phyloP scores from a whole-genome alignment of 2,797 vertebrate genomes.

The Ctenochaetus hawaiiensis region DNA sequence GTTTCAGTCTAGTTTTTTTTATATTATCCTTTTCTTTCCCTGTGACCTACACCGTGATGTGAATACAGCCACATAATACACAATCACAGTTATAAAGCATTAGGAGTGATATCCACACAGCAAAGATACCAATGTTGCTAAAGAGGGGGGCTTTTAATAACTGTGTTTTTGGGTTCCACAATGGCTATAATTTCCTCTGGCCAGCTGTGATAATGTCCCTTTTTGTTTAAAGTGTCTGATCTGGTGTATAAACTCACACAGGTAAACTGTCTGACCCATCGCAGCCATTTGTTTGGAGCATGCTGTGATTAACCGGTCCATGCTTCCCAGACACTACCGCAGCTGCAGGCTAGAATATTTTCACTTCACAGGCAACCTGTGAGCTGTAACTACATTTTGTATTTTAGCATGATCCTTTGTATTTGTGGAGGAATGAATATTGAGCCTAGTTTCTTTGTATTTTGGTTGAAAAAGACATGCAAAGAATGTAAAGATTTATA shows the following conservation, averaged over 20 bases:
- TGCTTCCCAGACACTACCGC: constrained; percentile 51
- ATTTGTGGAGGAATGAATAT: constrained; percentile 22
- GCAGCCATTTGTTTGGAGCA: constrained; percentile 39
- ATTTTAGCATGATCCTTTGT: constrained; percentile 33
- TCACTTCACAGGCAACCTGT: constrained; percentile 35
- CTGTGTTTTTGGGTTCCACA: not conserved
- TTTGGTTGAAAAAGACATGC: not conserved
- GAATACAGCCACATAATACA: not conserved
- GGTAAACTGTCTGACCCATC: constrained; percentile 32
- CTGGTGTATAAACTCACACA: constrained; percentile 4
- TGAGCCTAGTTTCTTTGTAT: constrained; percentile 2
- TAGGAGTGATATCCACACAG: not conserved
- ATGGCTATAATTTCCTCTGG: constrained; percentile 17
- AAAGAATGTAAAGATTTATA: constrained; percentile 2
- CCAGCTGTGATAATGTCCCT: constrained; percentile 19
- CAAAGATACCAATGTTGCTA: constrained; percentile 2
- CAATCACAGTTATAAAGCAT: not conserved
- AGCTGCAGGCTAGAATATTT: constrained; percentile 34
- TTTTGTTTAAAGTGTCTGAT: constrained; percentile 22
- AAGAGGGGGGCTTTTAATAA: constrained; percentile 10
- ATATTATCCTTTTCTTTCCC: not conserved
- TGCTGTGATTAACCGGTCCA: constrained; percentile 53
- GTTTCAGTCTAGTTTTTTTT: not conserved
- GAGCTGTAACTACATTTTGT: constrained; percentile 33
- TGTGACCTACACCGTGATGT: not conserved